Percentiles rank a stretch among this genome's conserved stretches.
Conservation (phyloP, 2,888 invertebrate genomes). For the Allygus modestus region DNA sequence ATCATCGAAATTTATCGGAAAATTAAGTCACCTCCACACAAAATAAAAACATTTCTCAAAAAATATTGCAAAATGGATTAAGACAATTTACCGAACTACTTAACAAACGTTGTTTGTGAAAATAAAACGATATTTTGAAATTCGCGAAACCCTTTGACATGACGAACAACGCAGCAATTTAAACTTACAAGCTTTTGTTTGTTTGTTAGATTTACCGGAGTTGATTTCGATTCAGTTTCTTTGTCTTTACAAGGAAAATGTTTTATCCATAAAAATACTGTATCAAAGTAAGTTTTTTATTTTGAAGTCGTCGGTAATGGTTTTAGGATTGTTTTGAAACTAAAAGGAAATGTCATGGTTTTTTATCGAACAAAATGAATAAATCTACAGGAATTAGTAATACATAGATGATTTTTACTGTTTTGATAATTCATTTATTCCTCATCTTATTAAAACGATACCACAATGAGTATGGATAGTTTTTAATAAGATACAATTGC, state of each 20-base stretch:
- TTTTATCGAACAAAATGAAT: too few species aligned
- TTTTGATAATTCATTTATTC: too few species aligned
- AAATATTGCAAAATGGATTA: background rate
- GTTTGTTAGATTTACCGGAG: background rate
- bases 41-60: background rate
- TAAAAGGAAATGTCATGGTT: too few species aligned
- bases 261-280: background rate
- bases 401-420: too few species aligned
- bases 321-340: too few species aligned
- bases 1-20: background rate
- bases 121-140: slow-evolving; percentile 18
- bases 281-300: background rate
- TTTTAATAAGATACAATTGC: too few species aligned
- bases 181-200: slow-evolving; percentile 12
- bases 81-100: background rate
- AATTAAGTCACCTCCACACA: background rate
- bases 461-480: too few species aligned
- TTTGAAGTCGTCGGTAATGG: background rate
- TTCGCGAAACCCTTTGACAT: slow-evolving; percentile 18
- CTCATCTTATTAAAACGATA: too few species aligned
- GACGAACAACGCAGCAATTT: slow-evolving; percentile 20
- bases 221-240: background rate
- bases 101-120: background rate
- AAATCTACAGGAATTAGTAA: too few species aligned
- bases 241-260: background rate